Percentiles rank a stretch among this genome's conserved stretches.
Evolutionary conservation across 2,888 invertebrate species (phyloP).

Genomic region (Aporophyla nigra): DNA sequence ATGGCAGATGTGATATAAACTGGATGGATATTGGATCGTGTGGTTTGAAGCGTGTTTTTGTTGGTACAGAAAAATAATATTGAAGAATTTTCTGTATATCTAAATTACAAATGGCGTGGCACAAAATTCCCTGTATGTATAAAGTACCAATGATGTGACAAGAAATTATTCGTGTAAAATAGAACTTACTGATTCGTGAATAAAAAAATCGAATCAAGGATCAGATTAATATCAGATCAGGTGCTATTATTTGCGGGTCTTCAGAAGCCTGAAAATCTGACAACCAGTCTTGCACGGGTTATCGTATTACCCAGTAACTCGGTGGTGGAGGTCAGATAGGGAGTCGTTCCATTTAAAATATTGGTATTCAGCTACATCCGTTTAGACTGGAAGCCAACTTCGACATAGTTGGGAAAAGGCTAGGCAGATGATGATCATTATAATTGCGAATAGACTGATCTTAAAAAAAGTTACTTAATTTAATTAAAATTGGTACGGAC

Average conservation of each 20-base stretch:
- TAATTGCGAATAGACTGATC: too few species aligned
- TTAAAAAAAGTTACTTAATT: neutral
- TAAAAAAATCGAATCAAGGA: neutral
- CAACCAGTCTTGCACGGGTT: too few species aligned
- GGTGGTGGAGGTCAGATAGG: too few species aligned
- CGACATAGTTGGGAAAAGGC: too few species aligned
- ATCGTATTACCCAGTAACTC: too few species aligned
- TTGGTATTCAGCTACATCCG: too few species aligned
- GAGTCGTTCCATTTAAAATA: too few species aligned
- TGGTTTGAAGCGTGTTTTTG: constrained; percentile 28
- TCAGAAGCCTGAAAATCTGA: too few species aligned
- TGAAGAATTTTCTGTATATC: neutral
- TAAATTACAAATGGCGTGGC: too few species aligned
- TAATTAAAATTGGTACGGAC: neutral
- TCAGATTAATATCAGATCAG: neutral
- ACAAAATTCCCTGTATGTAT: too few species aligned
- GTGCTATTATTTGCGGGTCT: neutral
- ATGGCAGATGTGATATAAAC: constrained; percentile 46
- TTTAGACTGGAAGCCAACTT: too few species aligned
- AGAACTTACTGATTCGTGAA: neutral
- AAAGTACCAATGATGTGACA: neutral
- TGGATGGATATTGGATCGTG: constrained; percentile 20
- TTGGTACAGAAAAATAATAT: constrained; percentile 34
- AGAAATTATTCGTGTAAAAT: neutral
- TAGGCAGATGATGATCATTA: too few species aligned